Percentiles rank a stretch among this genome's conserved stretches.
Evolutionary conservation across 2,888 invertebrate genomes (phyloP).

Genomic region (Loripinus fragilis): DNA sequence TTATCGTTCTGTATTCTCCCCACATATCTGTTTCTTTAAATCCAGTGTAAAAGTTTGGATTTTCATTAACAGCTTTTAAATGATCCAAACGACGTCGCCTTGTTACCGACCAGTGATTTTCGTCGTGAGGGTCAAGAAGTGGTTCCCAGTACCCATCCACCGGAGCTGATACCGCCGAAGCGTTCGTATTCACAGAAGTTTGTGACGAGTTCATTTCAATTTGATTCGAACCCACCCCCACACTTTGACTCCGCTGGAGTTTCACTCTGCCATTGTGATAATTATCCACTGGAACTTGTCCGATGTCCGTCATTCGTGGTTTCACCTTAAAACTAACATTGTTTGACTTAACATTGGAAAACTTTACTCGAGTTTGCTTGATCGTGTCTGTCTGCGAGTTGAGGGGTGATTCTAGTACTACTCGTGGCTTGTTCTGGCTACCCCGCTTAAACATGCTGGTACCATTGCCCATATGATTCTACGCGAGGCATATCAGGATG

Average conservation of each 20-base stretch:
- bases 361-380: constrained; percentile 49
- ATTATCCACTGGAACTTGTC: constrained; percentile 50
- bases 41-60: constrained; percentile 33
- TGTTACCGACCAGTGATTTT: constrained; percentile 14
- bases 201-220: constrained; percentile 37
- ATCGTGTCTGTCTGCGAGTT: constrained; percentile 43
- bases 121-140: constrained; percentile 49
- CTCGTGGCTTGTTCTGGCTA: constrained; percentile 46
- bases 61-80: background rate
- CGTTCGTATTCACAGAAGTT: constrained; percentile 47
- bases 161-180: constrained; percentile 46
- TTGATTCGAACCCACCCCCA: constrained; percentile 27
- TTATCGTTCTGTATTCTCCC: constrained; percentile 27
- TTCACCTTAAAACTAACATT: constrained; percentile 40
- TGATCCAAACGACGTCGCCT: too few relatives aligned
- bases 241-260: constrained; percentile 36
- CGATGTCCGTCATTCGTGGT: constrained; percentile 64
- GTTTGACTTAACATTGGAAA: constrained; percentile 47
- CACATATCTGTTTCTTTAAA: constrained; percentile 40
- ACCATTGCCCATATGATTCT: constrained; percentile 47
- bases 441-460: constrained; percentile 20
- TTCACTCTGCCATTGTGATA: constrained; percentile 21
- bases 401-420: constrained; percentile 56
- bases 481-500: background rate
- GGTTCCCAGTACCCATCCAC: constrained; percentile 54